Evolutionary conservation across 2,888 invertebrate genomes (phyloP).

Genomic region (Luperina testacea): DNA sequence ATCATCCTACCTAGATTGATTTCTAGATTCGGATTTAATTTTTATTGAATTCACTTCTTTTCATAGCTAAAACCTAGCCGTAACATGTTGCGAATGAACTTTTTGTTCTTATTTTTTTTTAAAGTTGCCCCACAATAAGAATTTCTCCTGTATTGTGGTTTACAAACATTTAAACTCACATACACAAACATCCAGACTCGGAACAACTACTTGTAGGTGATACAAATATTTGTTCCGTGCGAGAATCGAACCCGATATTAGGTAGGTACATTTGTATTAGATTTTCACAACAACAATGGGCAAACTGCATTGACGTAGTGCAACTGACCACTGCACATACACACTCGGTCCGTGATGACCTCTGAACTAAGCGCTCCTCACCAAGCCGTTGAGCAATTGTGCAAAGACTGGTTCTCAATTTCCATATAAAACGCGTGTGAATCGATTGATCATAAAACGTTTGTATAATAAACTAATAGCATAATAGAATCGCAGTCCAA

Average conservation of each 20-base stretch:
- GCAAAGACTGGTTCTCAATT: conserved; percentile 79
- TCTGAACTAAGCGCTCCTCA: conserved; percentile 78
- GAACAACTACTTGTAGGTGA: too few species aligned
- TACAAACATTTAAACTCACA: too few species aligned
- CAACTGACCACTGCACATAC: conserved; percentile 67
- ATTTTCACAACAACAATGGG: conserved; percentile 64
- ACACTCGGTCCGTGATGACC: conserved; percentile 73
- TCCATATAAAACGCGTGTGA: conserved; percentile 73
- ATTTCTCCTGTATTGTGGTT: too few species aligned
- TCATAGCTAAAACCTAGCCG: background rate
- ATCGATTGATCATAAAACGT: conserved; percentile 75
- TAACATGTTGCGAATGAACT: conserved; percentile 13
- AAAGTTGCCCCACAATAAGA: too few species aligned
- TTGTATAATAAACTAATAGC: conserved; percentile 60
- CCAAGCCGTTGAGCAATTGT: conserved; percentile 78
- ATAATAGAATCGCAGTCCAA: conserved; percentile 71
- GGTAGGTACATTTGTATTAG: conserved; percentile 33
- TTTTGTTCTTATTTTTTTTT: too few species aligned
- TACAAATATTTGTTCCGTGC: too few species aligned
- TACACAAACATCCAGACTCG: too few species aligned
- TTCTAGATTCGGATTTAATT: background rate
- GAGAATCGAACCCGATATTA: background rate
- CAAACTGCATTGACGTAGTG: conserved; percentile 65
- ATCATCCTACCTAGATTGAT: background rate
- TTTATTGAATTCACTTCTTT: background rate